Evolutionary conservation across 2,888 invertebrate species (phyloP).

Genomic region (Orchestes rusci): DNA sequence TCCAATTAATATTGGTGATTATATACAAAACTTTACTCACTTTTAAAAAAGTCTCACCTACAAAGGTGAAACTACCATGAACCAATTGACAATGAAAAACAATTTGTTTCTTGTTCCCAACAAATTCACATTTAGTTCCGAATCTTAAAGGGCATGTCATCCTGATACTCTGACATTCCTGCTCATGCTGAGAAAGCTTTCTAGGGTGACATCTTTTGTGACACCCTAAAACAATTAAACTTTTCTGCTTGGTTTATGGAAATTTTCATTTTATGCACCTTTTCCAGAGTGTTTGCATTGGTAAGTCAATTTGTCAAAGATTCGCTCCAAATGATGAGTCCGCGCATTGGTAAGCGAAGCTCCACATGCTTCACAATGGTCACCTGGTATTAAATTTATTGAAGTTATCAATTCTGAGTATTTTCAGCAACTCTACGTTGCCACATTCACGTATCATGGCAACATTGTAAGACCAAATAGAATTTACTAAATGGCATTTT

Average conservation of each 20-base stretch:
- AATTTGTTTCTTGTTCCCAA: constrained; percentile 10
- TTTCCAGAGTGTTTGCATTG: constrained; percentile 3
- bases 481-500: too few species aligned
- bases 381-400: too few species aligned
- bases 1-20: too few species aligned
- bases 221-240: constrained; percentile 7
- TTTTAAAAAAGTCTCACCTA: constrained; percentile 4
- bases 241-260: too few species aligned
- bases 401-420: too few species aligned
- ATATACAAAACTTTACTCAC: too few species aligned
- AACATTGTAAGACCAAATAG: too few species aligned
- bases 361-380: constrained; percentile 6
- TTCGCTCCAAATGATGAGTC: constrained; percentile 10
- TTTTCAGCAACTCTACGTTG: too few species aligned
- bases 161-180: constrained; percentile 7
- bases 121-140: neutral
- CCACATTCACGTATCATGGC: too few species aligned
- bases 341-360: neutral
- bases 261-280: too few species aligned
- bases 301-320: constrained; percentile 3
- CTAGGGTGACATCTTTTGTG: neutral
- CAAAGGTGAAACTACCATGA: constrained; percentile 7
- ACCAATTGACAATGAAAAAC: constrained; percentile 13
- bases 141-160: constrained; percentile 4
- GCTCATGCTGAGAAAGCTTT: constrained; percentile 6